phyloP scores from a whole-genome alignment of 2,888 invertebrate species.

The Neuroscelio doddi region DNA sequence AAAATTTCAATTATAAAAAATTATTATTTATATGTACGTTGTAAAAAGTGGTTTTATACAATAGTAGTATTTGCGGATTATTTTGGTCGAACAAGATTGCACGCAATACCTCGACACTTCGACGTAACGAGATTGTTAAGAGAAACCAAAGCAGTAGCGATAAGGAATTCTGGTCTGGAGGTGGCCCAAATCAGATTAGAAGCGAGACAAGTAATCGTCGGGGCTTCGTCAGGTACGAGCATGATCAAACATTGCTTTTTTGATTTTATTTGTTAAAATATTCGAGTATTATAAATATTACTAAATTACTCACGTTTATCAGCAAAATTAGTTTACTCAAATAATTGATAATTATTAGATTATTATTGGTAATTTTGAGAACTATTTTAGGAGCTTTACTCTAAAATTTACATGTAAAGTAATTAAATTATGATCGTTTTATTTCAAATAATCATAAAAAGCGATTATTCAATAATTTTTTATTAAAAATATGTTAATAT shows the following conservation, averaged over 20 bases:
- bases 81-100: slow-evolving; percentile 42
- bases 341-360: no score
- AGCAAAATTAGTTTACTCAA: no score
- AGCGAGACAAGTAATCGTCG: slow-evolving; percentile 56
- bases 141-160: slow-evolving; percentile 69
- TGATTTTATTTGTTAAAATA: no score
- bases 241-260: slow-evolving; percentile 29
- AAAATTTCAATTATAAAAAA: no score
- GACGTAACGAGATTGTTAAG: slow-evolving; percentile 67
- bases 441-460: no score
- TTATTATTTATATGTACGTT: no score
- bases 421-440: no score
- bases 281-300: no score
- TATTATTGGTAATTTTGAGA: not conserved
- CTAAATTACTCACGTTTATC: no score
- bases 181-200: slow-evolving; percentile 65
- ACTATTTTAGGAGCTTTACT: not conserved
- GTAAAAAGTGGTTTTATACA: not conserved
- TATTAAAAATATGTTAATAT: no score
- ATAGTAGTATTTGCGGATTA: slow-evolving; percentile 24
- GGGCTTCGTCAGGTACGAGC: slow-evolving; percentile 55
- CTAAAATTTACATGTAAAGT: no score
- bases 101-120: slow-evolving; percentile 52
- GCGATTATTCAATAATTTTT: no score
- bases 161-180: slow-evolving; percentile 63